Conservation (phyloP, 2,113 vertebrate genomes). For the Coracopsis vasa region DNA sequence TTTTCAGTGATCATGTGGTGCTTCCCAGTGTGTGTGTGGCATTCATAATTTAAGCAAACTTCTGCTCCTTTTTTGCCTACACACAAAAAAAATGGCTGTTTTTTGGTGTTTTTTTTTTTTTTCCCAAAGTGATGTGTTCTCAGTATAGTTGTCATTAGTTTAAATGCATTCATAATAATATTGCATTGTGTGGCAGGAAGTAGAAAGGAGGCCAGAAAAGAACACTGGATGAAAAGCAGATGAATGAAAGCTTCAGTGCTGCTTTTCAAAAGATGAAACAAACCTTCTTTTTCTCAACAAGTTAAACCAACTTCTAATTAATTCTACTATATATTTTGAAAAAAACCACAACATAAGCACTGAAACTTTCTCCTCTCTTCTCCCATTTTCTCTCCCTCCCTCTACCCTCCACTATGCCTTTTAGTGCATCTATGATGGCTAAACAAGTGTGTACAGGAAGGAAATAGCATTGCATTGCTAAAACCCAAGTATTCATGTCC, state of each 20-base stretch:
- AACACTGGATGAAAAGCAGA: conserved; percentile 55
- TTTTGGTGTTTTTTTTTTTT: background rate
- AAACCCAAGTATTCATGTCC: background rate
- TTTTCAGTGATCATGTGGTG: background rate
- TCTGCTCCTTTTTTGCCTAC: background rate
- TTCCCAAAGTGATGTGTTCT: background rate
- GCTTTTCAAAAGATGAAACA: background rate
- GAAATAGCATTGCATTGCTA: background rate
- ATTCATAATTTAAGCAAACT: background rate
- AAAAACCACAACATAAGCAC: background rate
- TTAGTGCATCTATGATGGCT: background rate
- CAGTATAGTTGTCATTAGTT: conserved; percentile 39
- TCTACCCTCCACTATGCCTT: fast-evolving
- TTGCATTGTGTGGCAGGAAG: conserved; percentile 31
- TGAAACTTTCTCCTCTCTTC: background rate
- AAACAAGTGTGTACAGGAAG: background rate
- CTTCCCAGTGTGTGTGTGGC: background rate
- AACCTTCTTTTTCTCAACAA: background rate
- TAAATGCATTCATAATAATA: conserved; percentile 34
- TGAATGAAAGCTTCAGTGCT: conserved; percentile 7
- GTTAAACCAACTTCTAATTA: background rate
- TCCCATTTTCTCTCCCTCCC: background rate
- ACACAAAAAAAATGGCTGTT: background rate
- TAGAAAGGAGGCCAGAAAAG: background rate
- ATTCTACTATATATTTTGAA: background rate